A percentile compares a stretch with the other conserved stretches of the same genome.
phyloP scores from a whole-genome alignment of 2,113 vertebrate genomes.

The Taxidea taxus region DNA sequence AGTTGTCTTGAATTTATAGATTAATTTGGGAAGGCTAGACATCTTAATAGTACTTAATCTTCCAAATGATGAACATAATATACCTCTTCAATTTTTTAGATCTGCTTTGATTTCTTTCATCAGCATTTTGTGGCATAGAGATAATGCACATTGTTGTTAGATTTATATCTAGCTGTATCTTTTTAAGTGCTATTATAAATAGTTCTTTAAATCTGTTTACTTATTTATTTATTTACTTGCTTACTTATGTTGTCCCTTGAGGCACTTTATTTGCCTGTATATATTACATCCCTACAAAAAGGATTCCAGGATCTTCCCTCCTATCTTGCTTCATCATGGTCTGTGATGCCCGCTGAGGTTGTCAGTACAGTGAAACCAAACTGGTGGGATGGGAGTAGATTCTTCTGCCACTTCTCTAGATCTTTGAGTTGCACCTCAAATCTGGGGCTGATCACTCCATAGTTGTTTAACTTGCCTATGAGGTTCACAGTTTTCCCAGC shows the following conservation, averaged over 20 bases:
- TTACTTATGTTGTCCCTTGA: background rate
- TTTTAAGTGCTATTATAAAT: slow-evolving; percentile 25
- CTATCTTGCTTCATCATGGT: background rate
- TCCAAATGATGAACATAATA: background rate
- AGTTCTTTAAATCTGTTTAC: background rate
- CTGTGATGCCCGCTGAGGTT: background rate
- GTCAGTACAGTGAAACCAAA: background rate
- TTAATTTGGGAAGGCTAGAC: background rate
- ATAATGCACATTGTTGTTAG: background rate
- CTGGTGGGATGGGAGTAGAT: background rate
- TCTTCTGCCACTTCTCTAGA: background rate
- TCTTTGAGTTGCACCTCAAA: background rate
- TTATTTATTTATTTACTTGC: background rate
- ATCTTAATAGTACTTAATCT: background rate
- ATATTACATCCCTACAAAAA: background rate
- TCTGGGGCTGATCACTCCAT: background rate
- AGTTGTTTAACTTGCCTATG: background rate
- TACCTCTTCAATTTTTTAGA: background rate
- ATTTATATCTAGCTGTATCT: background rate
- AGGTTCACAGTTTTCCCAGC: background rate
- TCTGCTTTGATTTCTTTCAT: background rate
- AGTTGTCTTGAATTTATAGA: background rate
- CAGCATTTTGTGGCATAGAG: background rate
- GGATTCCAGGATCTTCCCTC: background rate
- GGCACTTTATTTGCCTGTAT: background rate